phyloP scores from a whole-genome alignment of 2,797 vertebrate genomes.

The Aeoliscus strigatus region DNA sequence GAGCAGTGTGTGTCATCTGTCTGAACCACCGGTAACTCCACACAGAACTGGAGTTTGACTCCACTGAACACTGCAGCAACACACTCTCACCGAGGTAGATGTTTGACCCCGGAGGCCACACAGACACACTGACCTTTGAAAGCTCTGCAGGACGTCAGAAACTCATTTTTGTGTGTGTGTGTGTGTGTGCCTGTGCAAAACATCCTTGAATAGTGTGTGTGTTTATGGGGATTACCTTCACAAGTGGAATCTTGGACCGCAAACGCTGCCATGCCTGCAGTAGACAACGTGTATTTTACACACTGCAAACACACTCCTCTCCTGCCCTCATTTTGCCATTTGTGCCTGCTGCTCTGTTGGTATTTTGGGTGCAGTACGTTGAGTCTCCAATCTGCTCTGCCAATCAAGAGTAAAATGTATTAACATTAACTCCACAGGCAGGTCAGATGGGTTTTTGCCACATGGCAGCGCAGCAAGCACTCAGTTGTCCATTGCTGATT shows the following conservation, averaged over 20 bases:
- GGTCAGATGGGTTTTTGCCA: constrained; percentile 24
- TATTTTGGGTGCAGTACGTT: background rate
- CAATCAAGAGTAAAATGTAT: constrained; percentile 25
- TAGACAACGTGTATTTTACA: constrained; percentile 18
- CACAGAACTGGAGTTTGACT: constrained; percentile 14
- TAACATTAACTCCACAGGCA: constrained; percentile 12
- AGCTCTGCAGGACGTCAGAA: constrained; percentile 35
- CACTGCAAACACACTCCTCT: constrained; percentile 8
- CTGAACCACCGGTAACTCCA: constrained; percentile 49
- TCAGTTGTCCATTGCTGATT: constrained; percentile 16
- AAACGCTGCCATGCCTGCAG: constrained; percentile 54
- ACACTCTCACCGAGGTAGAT: constrained; percentile 51
- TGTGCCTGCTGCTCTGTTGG: constrained; percentile 13
- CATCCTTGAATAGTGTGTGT: background rate
- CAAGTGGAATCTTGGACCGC: constrained; percentile 17
- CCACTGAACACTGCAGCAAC: constrained; percentile 42
- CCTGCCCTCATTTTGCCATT: constrained; percentile 5
- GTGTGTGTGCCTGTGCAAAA: background rate
- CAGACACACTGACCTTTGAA: constrained; percentile 27
- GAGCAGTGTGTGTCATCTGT: constrained; percentile 1
- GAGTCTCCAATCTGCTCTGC: constrained; percentile 8
- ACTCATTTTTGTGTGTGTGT: background rate
- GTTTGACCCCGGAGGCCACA: constrained; percentile 50
- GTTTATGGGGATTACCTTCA: constrained; percentile 38
- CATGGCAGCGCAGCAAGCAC: constrained; percentile 15